Evolutionary conservation across 2,888 invertebrate genomes (phyloP), one percentile per base, ranked within the genome.

Genomic region (Brenthis daphne): DNA sequence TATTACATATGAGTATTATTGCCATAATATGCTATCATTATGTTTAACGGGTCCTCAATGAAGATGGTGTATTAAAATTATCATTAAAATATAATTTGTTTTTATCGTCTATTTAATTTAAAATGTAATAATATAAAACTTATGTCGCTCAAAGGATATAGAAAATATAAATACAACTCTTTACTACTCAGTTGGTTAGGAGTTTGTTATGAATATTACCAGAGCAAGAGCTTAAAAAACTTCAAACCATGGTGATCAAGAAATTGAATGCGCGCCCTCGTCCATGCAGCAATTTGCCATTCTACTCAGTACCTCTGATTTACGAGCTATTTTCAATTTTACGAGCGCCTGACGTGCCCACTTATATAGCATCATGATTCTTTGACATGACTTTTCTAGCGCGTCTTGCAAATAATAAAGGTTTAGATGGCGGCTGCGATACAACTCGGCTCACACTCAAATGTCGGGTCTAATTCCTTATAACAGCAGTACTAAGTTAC

Each of bases 321-420:
- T 88, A 87, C 86, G 87, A 87, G 84, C 82, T 84, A 85, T 88
- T 87, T 87, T 81, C 82, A 82, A 88, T 85, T 89, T 90, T 89
- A 89, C 81, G 87, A 87, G 81, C 84, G 78, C 79, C 80, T 85
- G 83, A 87, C 81, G 80, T 79, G 82, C 68, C 85, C 85, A 86
- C 80, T 81, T 81, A 79, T 78, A 75, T 72, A 71, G 80, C 86
- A 83, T 74, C 86, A 80, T 76, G 77, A 79, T 82, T 79, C 78
- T 79, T 73, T 71, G 72, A 71, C 66, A 71, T 71, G 70, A 56
- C 66, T 73, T 71, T 68, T 67, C 67, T 67, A 66, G 66, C 37
- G 48, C 43, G 60, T 64, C 69, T 77, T 70, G 71, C 48, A 75
- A 73, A 76, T 78, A 77, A 77, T 77, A 53, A 75, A 76, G 70